Percentiles rank a stretch among this genome's conserved stretches.
Evolutionary conservation across 2,797 vertebrate genomes (phyloP).

Genomic region (Bryconaethiops microstoma): DNA sequence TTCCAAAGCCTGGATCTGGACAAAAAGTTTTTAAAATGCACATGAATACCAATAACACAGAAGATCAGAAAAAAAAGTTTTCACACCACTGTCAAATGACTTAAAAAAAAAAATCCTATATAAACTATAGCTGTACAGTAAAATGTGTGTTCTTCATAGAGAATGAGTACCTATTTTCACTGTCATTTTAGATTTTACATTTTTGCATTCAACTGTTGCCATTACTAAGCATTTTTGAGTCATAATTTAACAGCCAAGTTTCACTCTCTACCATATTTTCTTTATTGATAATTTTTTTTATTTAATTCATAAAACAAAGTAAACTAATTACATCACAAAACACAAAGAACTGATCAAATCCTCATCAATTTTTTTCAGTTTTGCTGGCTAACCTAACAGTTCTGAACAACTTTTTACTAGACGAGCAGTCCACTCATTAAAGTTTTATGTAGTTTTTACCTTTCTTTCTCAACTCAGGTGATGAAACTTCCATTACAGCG

Average conservation of each 20-base stretch:
- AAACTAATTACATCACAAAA: too few species aligned
- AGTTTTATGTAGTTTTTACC: constrained; percentile 48
- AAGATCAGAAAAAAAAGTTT: not conserved
- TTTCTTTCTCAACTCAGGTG: constrained; percentile 68
- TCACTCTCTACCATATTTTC: too few species aligned
- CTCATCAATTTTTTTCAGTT: not conserved
- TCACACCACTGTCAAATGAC: too few species aligned
- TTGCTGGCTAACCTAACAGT: not conserved
- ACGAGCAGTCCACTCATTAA: not conserved
- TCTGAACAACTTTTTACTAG: not conserved
- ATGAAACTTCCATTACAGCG: constrained; percentile 74
- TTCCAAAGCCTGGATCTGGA: constrained; percentile 47
- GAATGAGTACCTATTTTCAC: too few species aligned
- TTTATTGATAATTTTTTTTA: too few species aligned
- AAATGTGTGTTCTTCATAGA: too few species aligned
- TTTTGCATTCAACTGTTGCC: too few species aligned
- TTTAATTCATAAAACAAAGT: too few species aligned
- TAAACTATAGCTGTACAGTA: not conserved
- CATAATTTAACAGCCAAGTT: too few species aligned
- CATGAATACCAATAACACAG: not conserved
- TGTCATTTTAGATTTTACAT: too few species aligned
- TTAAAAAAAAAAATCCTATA: too few species aligned
- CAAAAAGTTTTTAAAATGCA: not conserved
- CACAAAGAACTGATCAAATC: not conserved
- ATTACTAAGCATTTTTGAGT: too few species aligned